Evolutionary conservation across 2,888 invertebrate genomes (phyloP).

Genomic region (Cryptocheilus praepositus): DNA sequence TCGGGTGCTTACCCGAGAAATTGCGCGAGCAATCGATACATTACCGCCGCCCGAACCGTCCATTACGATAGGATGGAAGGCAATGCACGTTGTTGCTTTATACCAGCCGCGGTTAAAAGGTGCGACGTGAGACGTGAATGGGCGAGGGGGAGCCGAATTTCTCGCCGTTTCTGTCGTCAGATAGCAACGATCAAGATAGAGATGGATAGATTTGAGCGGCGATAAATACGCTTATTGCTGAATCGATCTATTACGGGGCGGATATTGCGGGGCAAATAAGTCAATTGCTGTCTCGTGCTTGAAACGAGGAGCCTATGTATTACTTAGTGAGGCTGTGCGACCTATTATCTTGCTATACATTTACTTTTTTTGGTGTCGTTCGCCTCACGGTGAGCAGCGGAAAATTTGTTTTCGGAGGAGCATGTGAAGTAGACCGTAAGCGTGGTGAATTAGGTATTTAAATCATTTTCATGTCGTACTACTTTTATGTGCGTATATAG

Average conservation of each 20-base stretch:
- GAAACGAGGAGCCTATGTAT: conserved; percentile 23
- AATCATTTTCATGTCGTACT: too few relatives aligned
- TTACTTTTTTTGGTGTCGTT: too few relatives aligned
- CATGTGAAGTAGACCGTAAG: too few relatives aligned
- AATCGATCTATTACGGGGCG: conserved; percentile 27
- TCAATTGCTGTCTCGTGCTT: conserved; percentile 27
- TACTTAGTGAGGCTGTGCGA: conserved; percentile 20
- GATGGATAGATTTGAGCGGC: too few relatives aligned
- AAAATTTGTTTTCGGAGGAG: too few relatives aligned
- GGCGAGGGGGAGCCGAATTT: conserved; percentile 13
- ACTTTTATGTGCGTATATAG: too few relatives aligned
- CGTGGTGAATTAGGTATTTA: too few relatives aligned
- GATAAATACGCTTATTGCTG: conserved; percentile 3
- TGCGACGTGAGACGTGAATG: not conserved
- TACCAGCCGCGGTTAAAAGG: conserved; percentile 28
- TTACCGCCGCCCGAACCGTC: conserved; percentile 10
- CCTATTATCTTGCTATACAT: conserved; percentile 20
- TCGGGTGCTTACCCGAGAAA: conserved; percentile 22
- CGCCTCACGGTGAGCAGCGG: too few relatives aligned
- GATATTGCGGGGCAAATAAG: conserved; percentile 26
- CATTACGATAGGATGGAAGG: conserved; percentile 6
- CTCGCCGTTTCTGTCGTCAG: conserved; percentile 8
- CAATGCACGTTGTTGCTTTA: not conserved
- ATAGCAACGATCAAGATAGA: not conserved
- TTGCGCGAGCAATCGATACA: conserved; percentile 39